Conservation (phyloP, 2,797 vertebrate genomes). For the Apodemus agrarius region DNA sequence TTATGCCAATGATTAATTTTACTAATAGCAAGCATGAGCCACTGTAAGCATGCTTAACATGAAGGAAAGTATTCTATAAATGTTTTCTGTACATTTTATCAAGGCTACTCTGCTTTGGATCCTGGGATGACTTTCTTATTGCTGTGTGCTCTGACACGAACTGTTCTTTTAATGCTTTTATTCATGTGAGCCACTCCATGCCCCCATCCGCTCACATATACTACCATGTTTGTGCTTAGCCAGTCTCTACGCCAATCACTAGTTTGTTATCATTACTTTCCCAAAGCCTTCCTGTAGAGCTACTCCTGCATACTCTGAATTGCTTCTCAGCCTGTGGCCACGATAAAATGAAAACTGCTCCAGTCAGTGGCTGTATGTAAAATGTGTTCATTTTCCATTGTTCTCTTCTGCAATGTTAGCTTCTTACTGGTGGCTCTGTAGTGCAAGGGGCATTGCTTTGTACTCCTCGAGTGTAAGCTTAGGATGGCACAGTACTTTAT, state of each 20-base stretch:
- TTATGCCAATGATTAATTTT: conserved; percentile 48
- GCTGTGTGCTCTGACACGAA: not conserved
- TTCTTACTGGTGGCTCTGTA: not conserved
- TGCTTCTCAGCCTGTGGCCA: not conserved
- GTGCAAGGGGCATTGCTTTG: not conserved
- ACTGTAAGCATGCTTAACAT: conserved; percentile 36
- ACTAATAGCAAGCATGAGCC: conserved; percentile 41
- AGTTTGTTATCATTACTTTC: not conserved
- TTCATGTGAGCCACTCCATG: not conserved
- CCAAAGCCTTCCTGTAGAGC: not conserved
- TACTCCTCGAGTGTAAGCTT: not conserved
- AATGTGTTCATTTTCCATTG: conserved; percentile 27
- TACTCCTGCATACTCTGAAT: not conserved
- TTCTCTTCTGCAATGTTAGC: not conserved
- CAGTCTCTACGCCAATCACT: not conserved
- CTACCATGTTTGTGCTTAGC: not conserved
- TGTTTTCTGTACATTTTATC: conserved; percentile 45
- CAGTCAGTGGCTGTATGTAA: not conserved
- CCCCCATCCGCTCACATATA: not conserved
- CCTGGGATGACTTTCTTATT: not conserved
- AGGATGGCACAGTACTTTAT: not conserved
- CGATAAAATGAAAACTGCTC: not conserved
- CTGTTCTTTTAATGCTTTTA: not conserved
- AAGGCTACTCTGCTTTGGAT: not conserved
- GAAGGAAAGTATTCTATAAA: conserved; percentile 11